These are phyloP conservation scores for Phocoena sinus DNA, from an alignment of 2,113 vertebrate species.

Conservation along the genomic window DNA sequence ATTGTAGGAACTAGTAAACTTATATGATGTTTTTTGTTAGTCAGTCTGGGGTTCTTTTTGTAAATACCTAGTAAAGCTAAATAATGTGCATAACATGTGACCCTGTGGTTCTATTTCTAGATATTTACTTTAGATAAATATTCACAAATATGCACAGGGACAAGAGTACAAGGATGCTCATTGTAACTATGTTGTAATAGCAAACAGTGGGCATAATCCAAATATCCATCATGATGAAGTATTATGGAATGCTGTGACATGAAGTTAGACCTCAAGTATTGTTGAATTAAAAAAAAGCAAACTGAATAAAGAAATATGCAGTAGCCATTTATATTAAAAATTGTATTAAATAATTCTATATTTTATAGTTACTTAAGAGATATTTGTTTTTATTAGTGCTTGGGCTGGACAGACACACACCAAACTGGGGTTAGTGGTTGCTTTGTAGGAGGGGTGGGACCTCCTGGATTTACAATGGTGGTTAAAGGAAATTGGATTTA, in stretches of 20 bases:
- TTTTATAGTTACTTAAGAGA: neutral
- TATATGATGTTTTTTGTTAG: neutral
- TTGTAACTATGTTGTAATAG: neutral
- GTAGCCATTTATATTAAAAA: neutral
- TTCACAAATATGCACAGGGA: neutral
- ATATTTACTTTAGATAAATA: neutral
- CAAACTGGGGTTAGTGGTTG: neutral
- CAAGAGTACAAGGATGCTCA: neutral
- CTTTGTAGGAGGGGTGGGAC: neutral
- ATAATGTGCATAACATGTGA: neutral
- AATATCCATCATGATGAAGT: neutral
- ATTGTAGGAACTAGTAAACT: neutral
- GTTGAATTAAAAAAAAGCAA: neutral
- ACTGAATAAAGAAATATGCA: neutral
- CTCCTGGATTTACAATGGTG: neutral
- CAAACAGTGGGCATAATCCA: neutral
- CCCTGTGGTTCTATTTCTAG: neutral
- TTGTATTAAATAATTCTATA: neutral
- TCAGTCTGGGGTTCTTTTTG: neutral
- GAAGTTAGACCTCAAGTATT: neutral
- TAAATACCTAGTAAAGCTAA: neutral
- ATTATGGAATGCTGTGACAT: neutral
- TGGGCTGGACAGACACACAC: neutral
- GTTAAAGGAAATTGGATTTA: neutral
- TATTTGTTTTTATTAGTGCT: neutral